Evolutionary conservation across 2,797 vertebrate species (phyloP).

Genomic region (Siniperca undulata): DNA sequence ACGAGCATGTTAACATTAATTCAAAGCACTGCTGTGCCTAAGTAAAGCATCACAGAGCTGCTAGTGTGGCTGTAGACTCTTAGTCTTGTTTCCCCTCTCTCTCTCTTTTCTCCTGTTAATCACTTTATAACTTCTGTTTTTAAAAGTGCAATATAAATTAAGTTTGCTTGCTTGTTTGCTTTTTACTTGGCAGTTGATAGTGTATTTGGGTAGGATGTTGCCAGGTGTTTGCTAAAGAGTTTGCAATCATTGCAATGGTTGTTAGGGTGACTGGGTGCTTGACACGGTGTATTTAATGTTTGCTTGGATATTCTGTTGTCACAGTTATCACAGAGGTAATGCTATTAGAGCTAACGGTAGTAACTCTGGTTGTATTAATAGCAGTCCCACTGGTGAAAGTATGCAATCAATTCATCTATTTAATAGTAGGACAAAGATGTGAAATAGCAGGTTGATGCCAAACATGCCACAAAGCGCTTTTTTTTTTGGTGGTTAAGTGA

Average conservation of each 20-base stretch:
- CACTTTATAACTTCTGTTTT: background rate
- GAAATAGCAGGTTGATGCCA: slow-evolving; percentile 29
- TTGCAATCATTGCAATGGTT: background rate
- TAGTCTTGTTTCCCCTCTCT: background rate
- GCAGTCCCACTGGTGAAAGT: slow-evolving; percentile 28
- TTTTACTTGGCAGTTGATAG: background rate
- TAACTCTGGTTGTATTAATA: slow-evolving; percentile 26
- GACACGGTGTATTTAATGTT: background rate
- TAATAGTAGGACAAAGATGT: slow-evolving; percentile 54
- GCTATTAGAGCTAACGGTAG: background rate
- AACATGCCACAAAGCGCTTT: slow-evolving; percentile 32
- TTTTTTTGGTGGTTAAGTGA: slow-evolving; percentile 46
- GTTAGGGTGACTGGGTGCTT: background rate
- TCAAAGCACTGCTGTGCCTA: no score
- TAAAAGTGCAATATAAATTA: background rate
- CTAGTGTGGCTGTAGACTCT: no score
- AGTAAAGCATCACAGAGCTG: no score
- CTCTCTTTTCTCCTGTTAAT: background rate
- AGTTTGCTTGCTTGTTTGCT: background rate
- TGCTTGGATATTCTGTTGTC: background rate
- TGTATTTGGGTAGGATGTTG: background rate
- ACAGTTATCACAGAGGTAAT: slow-evolving; percentile 9
- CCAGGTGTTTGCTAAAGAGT: background rate
- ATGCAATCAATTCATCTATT: slow-evolving; percentile 57
- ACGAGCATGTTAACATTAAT: background rate